Base-by-base conservation (phyloP, 2,888 invertebrate genomes). In the Osmoderma eremita region DNA sequence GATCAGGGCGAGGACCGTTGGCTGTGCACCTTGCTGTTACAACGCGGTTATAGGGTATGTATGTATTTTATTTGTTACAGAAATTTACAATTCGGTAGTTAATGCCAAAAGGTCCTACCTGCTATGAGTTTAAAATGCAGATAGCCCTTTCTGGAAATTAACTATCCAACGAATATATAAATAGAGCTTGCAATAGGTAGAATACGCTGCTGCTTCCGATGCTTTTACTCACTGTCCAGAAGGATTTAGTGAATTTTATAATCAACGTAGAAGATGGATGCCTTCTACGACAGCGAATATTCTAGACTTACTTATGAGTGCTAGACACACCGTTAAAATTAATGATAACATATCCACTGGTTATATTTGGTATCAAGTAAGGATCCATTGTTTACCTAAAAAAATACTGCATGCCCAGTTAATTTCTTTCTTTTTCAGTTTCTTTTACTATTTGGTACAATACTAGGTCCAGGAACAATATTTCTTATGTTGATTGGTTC, bases 1-100 rank as follows among this genome's bases (percentile, higher is more conserved):
- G 95, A 95, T 87, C 95, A 95, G 84, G 95, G 90, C n/a, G 97
- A 98, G 81, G 97, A 98, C 82, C 88, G 97, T 71, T 97, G 97
- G 97, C 83, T 97, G 5, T 97, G 97, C 80, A 97, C 97, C 0
- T 83, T 97, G 61, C 84, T 98, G 0, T 85, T 97, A 0, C 97
- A 97, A 80, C 88, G 94, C 73, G 97, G 97, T 0, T 95, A 94
- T 78, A 87, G 30, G 30, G 5, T 8, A 30, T 8, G 6, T 30
- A 10, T 8, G 1, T 5, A 5, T 30, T 1, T 10, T 30, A n/a
- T n/a, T n/a, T n/a, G n/a, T n/a, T n/a, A n/a, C 30, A 3, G 30
- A 1, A 30, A 24, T 24, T 24, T 30, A 30, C 6, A 30, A 30
- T 30, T 30, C 30, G 24, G 3, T 10, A 1, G 6, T 1, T 5